phyloP scores from a whole-genome alignment of 2,888 invertebrate species.

The Cantharis rustica region DNA sequence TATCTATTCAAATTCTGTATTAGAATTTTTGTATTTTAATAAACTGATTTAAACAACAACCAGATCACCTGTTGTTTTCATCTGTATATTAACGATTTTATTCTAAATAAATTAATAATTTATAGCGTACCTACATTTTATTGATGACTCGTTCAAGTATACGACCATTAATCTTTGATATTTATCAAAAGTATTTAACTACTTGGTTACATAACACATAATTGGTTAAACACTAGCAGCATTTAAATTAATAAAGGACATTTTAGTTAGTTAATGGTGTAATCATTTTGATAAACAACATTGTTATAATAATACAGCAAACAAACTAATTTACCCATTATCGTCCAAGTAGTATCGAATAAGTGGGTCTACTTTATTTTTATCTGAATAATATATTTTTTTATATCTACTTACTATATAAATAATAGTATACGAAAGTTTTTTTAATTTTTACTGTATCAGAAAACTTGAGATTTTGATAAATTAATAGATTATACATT shows the following conservation, averaged over 20 bases:
- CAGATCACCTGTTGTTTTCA: neutral
- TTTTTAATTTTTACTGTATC: no score
- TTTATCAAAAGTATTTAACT: neutral
- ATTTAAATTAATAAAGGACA: constrained; percentile 4
- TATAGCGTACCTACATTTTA: neutral
- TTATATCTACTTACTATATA: no score
- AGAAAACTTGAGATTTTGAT: no score
- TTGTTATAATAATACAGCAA: neutral
- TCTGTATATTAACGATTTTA: neutral
- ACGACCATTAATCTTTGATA: neutral
- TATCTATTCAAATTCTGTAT: no score
- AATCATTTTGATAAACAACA: constrained; percentile 1
- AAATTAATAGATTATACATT: no score
- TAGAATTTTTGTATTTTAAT: no score
- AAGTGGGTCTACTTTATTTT: no score
- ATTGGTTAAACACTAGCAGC: neutral
- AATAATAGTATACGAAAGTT: no score
- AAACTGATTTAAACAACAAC: no score
- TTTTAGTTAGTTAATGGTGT: neutral
- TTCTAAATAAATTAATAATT: neutral
- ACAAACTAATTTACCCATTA: neutral
- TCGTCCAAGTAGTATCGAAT: neutral
- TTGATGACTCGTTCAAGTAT: neutral
- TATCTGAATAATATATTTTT: no score
- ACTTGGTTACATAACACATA: neutral